Evolutionary conservation across 2,888 invertebrate species (phyloP), one percentile per base, ranked within the genome.

Genomic region (Pseudolycoriella hygida): DNA sequence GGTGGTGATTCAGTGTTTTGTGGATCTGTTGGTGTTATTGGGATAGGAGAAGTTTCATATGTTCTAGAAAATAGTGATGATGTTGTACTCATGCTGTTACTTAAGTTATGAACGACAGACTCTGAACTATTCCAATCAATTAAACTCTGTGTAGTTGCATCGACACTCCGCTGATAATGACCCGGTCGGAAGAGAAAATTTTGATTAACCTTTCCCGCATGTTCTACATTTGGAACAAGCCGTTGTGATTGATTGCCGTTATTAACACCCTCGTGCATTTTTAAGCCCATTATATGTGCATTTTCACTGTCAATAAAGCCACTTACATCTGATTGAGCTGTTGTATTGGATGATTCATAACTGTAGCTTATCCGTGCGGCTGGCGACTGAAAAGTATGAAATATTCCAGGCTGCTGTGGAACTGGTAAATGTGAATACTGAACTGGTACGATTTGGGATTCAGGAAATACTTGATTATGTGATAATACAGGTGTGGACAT

Each of bases 361-460:
- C 37, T 14, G n/a, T 37, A 37, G 15, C n/a, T 14, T 37, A 37
- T 14, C 11, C 11, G n/a, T 37, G 37, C 3, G 4, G 25, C 8
- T 25, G 41, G 25, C 12, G 43, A 15, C 18, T 39, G 46, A 38
- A 34, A 40, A 37, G 47, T 37, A 40, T 50, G 45, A 47, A 47
- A 53, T 55, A 55, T 50, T 18, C 52, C 53, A 40, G 53, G 51
- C 50, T 66, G 64, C 50, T 66, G 65, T 47, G 63, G 66, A 49
- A 60, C 59, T 47, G 66, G 66, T 49, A 66, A 52, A 47, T 56
- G 59, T 42, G 59, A 54, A 54, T 64, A 66, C 51, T 66, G 66
- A 32, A 66, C 66, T 17, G 66, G 66, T 48, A 66, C 52, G 50
- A 66, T 62, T 58, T 65, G 63, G 50, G 62, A 60, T 50, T 60